Conservation (phyloP, 2,113 vertebrate species). For the Arothron firmamentum region DNA sequence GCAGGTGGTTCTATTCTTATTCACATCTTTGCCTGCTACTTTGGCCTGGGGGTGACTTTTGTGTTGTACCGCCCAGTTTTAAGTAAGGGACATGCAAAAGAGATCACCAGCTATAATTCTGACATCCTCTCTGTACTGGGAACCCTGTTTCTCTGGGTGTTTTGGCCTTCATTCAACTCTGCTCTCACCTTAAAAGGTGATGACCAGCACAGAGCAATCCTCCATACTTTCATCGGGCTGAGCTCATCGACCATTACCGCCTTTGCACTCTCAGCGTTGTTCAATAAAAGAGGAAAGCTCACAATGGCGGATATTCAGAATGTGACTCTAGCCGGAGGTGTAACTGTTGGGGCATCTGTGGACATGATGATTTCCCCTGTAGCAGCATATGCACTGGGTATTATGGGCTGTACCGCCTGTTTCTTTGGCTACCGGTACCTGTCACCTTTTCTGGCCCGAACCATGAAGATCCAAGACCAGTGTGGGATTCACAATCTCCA, state of each 20-base stretch:
- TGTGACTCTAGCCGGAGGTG: slow-evolving; percentile 79
- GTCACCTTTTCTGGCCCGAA: slow-evolving; percentile 70
- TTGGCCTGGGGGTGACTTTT: slow-evolving; percentile 79
- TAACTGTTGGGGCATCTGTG: slow-evolving; percentile 76
- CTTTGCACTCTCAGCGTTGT: slow-evolving; percentile 74
- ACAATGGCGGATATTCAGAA: slow-evolving; percentile 81
- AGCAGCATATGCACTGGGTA: slow-evolving; percentile 75
- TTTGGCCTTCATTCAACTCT: slow-evolving; percentile 84
- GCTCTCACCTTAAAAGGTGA: slow-evolving; percentile 71
- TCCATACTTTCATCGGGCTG: slow-evolving; percentile 82
- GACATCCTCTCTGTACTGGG: slow-evolving; percentile 79
- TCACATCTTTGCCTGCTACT: slow-evolving; percentile 85
- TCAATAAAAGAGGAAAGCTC: slow-evolving; percentile 75
- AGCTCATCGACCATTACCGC: slow-evolving; percentile 77
- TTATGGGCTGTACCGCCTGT: slow-evolving; percentile 71
- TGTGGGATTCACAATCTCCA: slow-evolving; percentile 86
- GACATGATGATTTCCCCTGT: slow-evolving; percentile 77
- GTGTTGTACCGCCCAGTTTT: slow-evolving; percentile 68
- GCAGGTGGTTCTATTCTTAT: slow-evolving; percentile 82
- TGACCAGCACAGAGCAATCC: slow-evolving; percentile 78
- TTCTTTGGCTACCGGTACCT: slow-evolving; percentile 81
- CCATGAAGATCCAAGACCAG: slow-evolving; percentile 75
- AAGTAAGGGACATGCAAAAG: slow-evolving; percentile 67
- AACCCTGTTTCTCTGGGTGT: slow-evolving; percentile 83
- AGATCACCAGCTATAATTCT: slow-evolving; percentile 71